Percentiles rank a stretch among this genome's conserved stretches.
Conservation (phyloP, 30 jellyfish, hydroid and myxozoan genomes). For the Hydractinia symbiolongicarpus region DNA sequence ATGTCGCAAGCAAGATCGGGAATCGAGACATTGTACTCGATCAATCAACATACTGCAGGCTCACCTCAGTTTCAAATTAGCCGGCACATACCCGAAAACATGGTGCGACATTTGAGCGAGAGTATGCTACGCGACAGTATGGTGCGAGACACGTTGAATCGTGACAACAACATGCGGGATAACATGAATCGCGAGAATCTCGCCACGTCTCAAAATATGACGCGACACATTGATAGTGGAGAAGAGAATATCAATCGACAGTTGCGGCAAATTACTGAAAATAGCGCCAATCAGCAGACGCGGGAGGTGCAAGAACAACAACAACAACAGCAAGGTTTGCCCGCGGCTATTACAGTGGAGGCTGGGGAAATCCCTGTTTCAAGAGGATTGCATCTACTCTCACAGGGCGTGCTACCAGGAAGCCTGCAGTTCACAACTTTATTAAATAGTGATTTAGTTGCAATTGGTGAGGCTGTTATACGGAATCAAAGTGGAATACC, state of each 20-base stretch:
- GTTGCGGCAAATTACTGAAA: constrained; percentile 3
- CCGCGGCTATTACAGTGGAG: constrained; percentile 21
- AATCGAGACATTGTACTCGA: constrained; percentile 27
- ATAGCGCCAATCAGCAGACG: neutral
- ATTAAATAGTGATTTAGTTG: constrained; percentile 67
- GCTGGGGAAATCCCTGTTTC: constrained; percentile 32
- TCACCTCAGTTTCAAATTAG: constrained; percentile 35
- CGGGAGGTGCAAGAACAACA: constrained; percentile 19
- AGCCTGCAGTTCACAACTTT: constrained; percentile 76
- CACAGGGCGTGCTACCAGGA: constrained; percentile 82
- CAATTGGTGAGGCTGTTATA: constrained; percentile 88
- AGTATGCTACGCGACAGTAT: constrained; percentile 11
- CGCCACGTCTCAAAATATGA: constrained; percentile 4
- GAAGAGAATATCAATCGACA: constrained; percentile 11
- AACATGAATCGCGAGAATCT: neutral
- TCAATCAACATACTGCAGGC: constrained; percentile 21
- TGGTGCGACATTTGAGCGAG: constrained; percentile 30
- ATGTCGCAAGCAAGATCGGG: constrained; percentile 13
- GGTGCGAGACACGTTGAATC: constrained; percentile 12
- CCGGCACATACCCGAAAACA: constrained; percentile 23
- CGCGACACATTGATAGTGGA: neutral
- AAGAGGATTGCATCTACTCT: constrained; percentile 57
- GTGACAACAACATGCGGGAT: neutral
- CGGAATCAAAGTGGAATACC: constrained; percentile 62
- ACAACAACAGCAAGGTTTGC: constrained; percentile 24